A percentile compares a stretch with the other conserved stretches of the same genome.
Conservation (phyloP, 2,113 vertebrate species). For the Leucoraja erinaceus region DNA sequence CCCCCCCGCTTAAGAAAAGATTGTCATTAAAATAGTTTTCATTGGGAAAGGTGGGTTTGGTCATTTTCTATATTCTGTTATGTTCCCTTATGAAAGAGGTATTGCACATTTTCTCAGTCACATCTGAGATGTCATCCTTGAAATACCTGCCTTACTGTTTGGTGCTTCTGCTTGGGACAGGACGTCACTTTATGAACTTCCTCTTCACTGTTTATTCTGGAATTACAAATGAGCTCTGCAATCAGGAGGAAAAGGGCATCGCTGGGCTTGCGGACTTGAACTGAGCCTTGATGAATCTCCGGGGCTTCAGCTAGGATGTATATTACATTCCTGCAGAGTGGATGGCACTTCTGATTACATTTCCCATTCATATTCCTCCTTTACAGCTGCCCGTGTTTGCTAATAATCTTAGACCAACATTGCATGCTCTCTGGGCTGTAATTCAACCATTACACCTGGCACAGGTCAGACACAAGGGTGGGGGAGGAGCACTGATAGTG, state of each 20-base stretch:
- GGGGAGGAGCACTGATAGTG: background rate
- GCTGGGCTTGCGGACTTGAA: conserved; percentile 6
- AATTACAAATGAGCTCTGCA: background rate
- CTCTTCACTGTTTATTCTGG: conserved; percentile 1
- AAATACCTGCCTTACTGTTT: background rate
- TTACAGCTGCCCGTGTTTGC: conserved; percentile 36
- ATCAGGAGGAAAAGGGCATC: background rate
- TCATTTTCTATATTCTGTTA: background rate
- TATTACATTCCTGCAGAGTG: conserved; percentile 34
- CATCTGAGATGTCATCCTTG: background rate
- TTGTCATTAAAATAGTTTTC: background rate
- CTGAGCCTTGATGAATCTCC: background rate
- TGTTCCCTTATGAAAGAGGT: background rate
- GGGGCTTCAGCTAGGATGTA: conserved; percentile 20
- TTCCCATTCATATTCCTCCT: conserved; percentile 37
- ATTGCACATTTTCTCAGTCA: background rate
- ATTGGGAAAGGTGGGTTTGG: background rate
- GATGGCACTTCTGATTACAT: conserved; percentile 30
- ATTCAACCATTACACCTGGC: conserved; percentile 29
- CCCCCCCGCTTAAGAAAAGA: too few relatives aligned
- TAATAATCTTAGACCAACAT: conserved; percentile 30
- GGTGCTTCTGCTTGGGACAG: conserved; percentile 17
- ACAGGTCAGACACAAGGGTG: background rate
- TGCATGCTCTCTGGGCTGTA: background rate
- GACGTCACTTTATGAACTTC: conserved; percentile 25